These are phyloP conservation scores for Pocillopora grandis DNA, from an alignment of 92 coral and sea anemone species.

Conservation along the genomic window DNA sequence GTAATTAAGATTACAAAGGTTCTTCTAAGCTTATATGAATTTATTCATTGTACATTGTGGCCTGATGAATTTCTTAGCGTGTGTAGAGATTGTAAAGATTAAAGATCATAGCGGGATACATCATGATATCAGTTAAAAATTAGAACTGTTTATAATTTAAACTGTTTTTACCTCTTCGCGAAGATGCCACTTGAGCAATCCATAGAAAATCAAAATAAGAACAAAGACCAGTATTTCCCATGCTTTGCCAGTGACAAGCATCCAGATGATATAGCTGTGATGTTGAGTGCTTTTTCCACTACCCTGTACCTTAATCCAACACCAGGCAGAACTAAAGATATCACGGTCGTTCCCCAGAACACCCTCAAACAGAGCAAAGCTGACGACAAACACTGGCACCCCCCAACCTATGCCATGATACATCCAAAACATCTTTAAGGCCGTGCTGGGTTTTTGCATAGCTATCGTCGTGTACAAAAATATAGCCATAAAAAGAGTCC, in stretches of 20 bases:
- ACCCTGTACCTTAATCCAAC: constrained; percentile 63
- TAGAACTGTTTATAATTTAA: not conserved
- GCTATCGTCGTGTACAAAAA: constrained; percentile 63
- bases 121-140: too few relatives aligned
- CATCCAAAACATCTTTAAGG: constrained; percentile 54
- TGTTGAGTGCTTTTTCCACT: not conserved
- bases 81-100: too few relatives aligned
- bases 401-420: constrained; percentile 77
- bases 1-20: too few relatives aligned
- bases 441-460: constrained; percentile 45
- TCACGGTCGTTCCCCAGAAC: constrained; percentile 67
- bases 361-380: constrained; percentile 14
- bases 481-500: constrained; percentile 81
- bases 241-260: constrained; percentile 76
- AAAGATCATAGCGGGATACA: too few relatives aligned
- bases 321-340: constrained; percentile 71
- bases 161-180: constrained; percentile 60
- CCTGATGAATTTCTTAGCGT: too few relatives aligned
- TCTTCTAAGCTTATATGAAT: too few relatives aligned
- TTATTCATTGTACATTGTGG: too few relatives aligned
- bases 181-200: constrained; percentile 60
- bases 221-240: constrained; percentile 79
- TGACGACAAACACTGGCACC: constrained; percentile 46
- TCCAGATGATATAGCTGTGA: constrained; percentile 54
- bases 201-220: constrained; percentile 52